A percentile compares a stretch with the other conserved stretches of the same genome.
Conservation (phyloP, 2,797 vertebrate genomes). For the Lycodopsis pacificus region DNA sequence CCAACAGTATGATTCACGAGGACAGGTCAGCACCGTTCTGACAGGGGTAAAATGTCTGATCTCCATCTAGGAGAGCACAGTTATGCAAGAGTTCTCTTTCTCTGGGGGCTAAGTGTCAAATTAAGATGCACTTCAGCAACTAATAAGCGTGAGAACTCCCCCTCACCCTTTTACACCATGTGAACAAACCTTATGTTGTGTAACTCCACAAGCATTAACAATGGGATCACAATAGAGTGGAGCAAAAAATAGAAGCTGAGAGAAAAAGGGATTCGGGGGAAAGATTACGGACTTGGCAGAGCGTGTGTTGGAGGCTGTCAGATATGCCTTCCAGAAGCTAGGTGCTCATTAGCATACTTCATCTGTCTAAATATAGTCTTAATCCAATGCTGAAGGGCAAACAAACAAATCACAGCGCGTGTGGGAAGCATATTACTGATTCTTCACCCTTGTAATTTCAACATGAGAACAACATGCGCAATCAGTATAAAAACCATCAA, state of each 20-base stretch:
- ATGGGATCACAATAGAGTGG: constrained; percentile 43
- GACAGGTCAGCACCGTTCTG: constrained; percentile 26
- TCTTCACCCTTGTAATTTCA: constrained; percentile 54
- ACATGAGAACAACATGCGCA: constrained; percentile 47
- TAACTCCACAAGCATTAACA: constrained; percentile 43
- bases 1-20: constrained; percentile 26
- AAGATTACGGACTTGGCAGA: constrained; percentile 77
- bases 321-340: constrained; percentile 79
- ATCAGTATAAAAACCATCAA: constrained; percentile 54
- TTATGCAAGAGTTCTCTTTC: constrained; percentile 41
- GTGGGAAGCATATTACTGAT: constrained; percentile 47
- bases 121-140: constrained; percentile 25
- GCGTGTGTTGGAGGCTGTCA: constrained; percentile 68
- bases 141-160: constrained; percentile 36
- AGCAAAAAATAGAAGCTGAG: constrained; percentile 42
- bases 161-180: constrained; percentile 16
- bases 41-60: constrained; percentile 25
- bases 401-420: constrained; percentile 69
- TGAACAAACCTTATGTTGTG: constrained; percentile 39
- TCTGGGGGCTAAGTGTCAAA: constrained; percentile 40
- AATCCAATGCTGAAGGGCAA: constrained; percentile 77
- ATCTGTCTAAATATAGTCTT: constrained; percentile 80
- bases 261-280: constrained; percentile 60
- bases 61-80: constrained; percentile 29
- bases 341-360: constrained; percentile 81